Evolutionary conservation across 2,797 vertebrate genomes (phyloP).

Genomic region (Darevskia mixta): DNA sequence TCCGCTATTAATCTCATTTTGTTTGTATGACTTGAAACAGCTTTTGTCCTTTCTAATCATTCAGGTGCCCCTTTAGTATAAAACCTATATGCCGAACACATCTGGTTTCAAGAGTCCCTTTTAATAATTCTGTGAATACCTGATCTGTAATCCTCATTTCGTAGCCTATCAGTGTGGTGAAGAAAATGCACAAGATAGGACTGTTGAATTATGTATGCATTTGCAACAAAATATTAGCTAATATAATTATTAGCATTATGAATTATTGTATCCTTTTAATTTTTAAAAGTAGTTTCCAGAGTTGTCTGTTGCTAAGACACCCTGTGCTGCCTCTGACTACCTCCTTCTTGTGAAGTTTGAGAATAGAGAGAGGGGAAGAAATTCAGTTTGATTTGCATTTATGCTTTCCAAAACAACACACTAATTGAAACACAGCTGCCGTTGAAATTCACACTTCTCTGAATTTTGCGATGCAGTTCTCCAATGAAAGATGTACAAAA

Average conservation of each 20-base stretch:
- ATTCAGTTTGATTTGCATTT: too few relatives aligned
- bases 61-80: constrained; percentile 12
- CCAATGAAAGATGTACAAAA: too few relatives aligned
- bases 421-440: too few relatives aligned
- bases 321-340: neutral
- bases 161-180: neutral
- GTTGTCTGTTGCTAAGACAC: neutral
- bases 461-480: too few relatives aligned
- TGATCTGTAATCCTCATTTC: neutral
- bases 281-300: neutral
- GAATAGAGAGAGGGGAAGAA: too few relatives aligned
- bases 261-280: neutral
- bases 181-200: neutral
- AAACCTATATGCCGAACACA: constrained; percentile 4
- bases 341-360: neutral
- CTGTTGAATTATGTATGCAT: neutral
- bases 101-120: neutral
- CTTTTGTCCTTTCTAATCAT: constrained; percentile 28
- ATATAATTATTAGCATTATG: neutral
- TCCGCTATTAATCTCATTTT: constrained; percentile 12
- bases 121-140: neutral
- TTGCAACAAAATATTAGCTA: neutral
- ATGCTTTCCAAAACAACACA: too few relatives aligned
- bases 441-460: too few relatives aligned
- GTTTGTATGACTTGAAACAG: neutral